Conservation (phyloP, 30 jellyfish, hydroid and myxozoan species). For the Rhopilema esculentum region DNA sequence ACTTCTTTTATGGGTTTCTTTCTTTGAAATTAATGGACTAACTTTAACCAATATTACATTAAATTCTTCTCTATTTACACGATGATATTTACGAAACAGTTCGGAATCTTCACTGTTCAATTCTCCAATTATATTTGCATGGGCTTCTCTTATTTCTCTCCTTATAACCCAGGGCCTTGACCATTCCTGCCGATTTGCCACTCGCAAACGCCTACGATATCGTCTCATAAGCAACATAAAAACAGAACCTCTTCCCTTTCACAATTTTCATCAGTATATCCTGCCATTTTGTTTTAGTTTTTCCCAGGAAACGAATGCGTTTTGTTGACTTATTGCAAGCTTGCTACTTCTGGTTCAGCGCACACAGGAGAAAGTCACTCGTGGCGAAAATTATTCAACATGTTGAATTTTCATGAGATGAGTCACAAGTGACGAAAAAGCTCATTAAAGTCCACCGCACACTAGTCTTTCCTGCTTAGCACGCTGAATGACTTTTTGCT, state of each 20-base stretch:
- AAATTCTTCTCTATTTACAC: slow-evolving; percentile 16
- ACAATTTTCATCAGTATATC: neutral
- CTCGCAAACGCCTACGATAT: slow-evolving; percentile 5
- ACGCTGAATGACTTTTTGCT: slow-evolving; percentile 5
- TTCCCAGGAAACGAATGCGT: slow-evolving; percentile 13
- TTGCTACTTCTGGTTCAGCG: slow-evolving; percentile 20
- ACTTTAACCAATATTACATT: slow-evolving; percentile 11
- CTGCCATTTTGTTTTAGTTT: neutral
- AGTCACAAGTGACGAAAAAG: slow-evolving; percentile 14
- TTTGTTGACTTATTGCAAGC: slow-evolving; percentile 8
- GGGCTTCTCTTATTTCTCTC: neutral
- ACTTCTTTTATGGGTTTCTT: slow-evolving; percentile 21
- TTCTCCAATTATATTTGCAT: slow-evolving; percentile 27
- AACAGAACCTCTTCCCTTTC: slow-evolving; percentile 12
- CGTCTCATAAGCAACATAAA: neutral
- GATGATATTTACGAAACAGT: slow-evolving; percentile 28
- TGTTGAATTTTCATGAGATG: slow-evolving; percentile 1
- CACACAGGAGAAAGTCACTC: slow-evolving; percentile 23
- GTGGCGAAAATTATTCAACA: slow-evolving; percentile 24
- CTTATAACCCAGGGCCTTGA: neutral
- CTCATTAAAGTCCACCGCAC: slow-evolving; percentile 6
- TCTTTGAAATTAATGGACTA: slow-evolving; percentile 22
- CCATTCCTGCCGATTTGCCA: neutral
- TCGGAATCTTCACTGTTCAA: slow-evolving; percentile 30
- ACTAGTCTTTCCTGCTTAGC: slow-evolving; percentile 18